Percentiles rank a stretch among this genome's conserved stretches.
phyloP scores from a whole-genome alignment of 1,140 invertebrate species.

The Drosophila yakuba region DNA sequence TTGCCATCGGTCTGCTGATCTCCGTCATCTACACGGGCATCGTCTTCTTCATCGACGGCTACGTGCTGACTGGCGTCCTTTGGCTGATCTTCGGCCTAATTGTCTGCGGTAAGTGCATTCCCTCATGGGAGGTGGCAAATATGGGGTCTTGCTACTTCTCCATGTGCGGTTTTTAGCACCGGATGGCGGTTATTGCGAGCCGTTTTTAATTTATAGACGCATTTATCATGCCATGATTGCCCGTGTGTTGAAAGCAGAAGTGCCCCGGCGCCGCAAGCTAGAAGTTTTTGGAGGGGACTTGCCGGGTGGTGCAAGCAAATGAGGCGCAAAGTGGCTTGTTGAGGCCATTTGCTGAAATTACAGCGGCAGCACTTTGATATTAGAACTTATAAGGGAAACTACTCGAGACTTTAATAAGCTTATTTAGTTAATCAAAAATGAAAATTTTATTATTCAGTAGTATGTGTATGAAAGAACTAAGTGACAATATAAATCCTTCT shows the following conservation, averaged over 20 bases:
- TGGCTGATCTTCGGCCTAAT: slow-evolving; percentile 88
- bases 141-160: slow-evolving; percentile 1
- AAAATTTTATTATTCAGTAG: too few relatives aligned
- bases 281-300: slow-evolving; percentile 1
- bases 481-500: too few relatives aligned
- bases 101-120: slow-evolving; percentile 86
- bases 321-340: slow-evolving; percentile 63
- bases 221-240: slow-evolving; percentile 75
- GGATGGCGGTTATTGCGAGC: slow-evolving; percentile 54
- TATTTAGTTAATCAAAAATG: too few relatives aligned
- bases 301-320: slow-evolving; percentile 37
- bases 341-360: slow-evolving; percentile 55
- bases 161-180: slow-evolving; percentile 73
- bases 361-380: slow-evolving; percentile 34
- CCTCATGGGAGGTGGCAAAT: background rate
- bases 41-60: slow-evolving; percentile 88
- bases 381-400: slow-evolving; percentile 13
- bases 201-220: slow-evolving; percentile 65
- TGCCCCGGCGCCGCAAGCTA: slow-evolving; percentile 4
- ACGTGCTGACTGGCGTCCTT: slow-evolving; percentile 86
- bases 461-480: too few relatives aligned
- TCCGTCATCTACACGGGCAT: slow-evolving; percentile 91
- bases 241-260: slow-evolving; percentile 47
- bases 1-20: slow-evolving; percentile 89
- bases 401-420: background rate